Evolutionary conservation across 2,113 vertebrate genomes (phyloP).

Genomic region (Hemichromis elongatus): DNA sequence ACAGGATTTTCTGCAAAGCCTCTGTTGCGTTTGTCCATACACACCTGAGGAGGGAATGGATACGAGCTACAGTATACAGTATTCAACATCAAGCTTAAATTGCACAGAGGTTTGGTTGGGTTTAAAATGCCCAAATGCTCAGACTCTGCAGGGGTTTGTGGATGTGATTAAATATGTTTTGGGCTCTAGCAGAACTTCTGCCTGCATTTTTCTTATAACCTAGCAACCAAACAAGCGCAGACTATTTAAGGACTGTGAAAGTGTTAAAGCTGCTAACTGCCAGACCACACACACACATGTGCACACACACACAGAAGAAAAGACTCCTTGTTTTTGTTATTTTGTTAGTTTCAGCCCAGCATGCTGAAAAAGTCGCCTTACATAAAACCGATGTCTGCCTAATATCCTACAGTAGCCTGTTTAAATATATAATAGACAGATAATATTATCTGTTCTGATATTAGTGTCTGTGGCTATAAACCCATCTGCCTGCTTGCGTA

Average conservation of each 20-base stretch:
- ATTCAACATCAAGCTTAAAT: background rate
- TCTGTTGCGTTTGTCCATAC: background rate
- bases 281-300: background rate
- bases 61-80: background rate
- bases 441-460: constrained; percentile 24
- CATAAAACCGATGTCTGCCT: background rate
- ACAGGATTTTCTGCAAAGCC: constrained; percentile 39
- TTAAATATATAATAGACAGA: background rate
- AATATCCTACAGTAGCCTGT: background rate
- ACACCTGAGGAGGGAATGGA: background rate
- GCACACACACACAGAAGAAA: background rate
- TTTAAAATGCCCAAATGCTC: background rate
- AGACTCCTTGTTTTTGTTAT: background rate
- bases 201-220: constrained; percentile 25
- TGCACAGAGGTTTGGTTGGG: background rate
- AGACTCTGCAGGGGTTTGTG: background rate
- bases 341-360: background rate
- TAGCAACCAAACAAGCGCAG: constrained; percentile 37
- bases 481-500: constrained; percentile 65
- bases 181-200: constrained; percentile 1
- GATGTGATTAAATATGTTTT: constrained; percentile 4
- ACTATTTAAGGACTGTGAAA: constrained; percentile 54
- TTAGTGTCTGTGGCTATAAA: constrained; percentile 41
- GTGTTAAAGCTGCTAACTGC: constrained; percentile 17
- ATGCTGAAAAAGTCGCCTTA: background rate